Base-by-base conservation (phyloP, 2,113 vertebrate genomes). In the Gallinago jamesoni region DNA sequence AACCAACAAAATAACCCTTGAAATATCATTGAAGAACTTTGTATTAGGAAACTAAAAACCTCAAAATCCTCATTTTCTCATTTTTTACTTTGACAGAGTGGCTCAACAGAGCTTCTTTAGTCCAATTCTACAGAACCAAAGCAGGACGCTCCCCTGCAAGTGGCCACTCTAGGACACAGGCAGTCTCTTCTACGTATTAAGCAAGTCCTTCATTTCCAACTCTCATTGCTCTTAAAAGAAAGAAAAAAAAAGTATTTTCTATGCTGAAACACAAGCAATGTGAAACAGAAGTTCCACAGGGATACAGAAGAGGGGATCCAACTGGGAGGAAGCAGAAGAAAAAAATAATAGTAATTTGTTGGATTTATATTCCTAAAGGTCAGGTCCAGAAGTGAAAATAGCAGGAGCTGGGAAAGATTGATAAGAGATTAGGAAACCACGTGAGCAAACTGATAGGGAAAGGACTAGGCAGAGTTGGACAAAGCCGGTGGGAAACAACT, bases 1-100 rank as follows among this genome's bases (percentile, higher is more conserved):
- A 43, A 12, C 12, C 41, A 66, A n/a, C 14, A 11, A 3, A 43
- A 62, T 7, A 9, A 0, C 1, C 11, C 19, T 39, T 53, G 41
- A 81, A 80, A 80, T 31, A 81, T 31, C 16, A 45, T 3, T 64
- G 27, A 76, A 69, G 12, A 80, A 53, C 28, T 53, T 39, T 7
- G 9, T 6, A 52, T 13, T 15, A 68, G 7, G 15, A 43, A 72
- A 11, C 24, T 59, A 68, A 75, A 87, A 47, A 56, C 0, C 15
- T n/a, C 48, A 57, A 83, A 80, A 73, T 45, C 3, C 25, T 39
- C 0, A 1, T 45, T 69, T 73, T 18, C 27, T 43, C 41, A 43
- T 43, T 43, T 43, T 41, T 41, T 15, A 43, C 35, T 78, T 70
- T 30, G 18, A 80, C 5, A 31, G 33, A 70, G 48, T 12, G 47